Percentiles rank a stretch among this genome's conserved stretches.
These are phyloP conservation scores for Capreolus pygargus DNA, from an alignment of 2,113 vertebrate genomes.

Conservation along the genomic window DNA sequence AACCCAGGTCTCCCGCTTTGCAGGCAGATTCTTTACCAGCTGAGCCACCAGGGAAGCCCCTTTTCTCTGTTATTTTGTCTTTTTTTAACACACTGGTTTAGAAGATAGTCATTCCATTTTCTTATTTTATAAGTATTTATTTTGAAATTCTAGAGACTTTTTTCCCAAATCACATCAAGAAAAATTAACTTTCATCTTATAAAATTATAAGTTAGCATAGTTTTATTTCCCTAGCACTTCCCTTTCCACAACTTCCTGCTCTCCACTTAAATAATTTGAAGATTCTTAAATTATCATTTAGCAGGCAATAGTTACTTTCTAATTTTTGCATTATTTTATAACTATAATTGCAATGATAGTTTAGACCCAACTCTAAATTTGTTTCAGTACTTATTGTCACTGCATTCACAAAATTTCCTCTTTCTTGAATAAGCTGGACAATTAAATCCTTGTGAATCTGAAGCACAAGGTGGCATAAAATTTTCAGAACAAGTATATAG, in stretches of 20 bases:
- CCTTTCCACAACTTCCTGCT: background rate
- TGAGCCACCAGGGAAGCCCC: background rate
- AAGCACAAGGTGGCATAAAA: background rate
- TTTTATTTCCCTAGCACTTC: background rate
- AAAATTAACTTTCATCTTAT: background rate
- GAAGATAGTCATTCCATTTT: background rate
- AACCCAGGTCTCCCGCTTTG: rapidly evolving
- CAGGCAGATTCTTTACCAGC: background rate
- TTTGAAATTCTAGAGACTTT: background rate
- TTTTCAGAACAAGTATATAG: background rate
- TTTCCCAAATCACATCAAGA: background rate
- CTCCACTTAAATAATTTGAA: background rate
- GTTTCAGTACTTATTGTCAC: background rate
- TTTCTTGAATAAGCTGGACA: background rate
- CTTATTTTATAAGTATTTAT: background rate
- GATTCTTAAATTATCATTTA: background rate
- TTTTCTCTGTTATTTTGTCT: background rate
- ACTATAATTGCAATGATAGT: background rate
- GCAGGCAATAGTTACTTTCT: background rate
- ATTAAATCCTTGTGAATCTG: background rate
- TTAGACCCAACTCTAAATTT: background rate
- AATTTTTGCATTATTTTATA: background rate
- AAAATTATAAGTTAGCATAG: background rate
- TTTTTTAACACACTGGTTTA: background rate
- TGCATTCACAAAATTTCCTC: background rate